A percentile compares a stretch with the other conserved stretches of the same genome.
Evolutionary conservation across 2,113 vertebrate genomes (phyloP).

Genomic region (Hiodon tergisus): DNA sequence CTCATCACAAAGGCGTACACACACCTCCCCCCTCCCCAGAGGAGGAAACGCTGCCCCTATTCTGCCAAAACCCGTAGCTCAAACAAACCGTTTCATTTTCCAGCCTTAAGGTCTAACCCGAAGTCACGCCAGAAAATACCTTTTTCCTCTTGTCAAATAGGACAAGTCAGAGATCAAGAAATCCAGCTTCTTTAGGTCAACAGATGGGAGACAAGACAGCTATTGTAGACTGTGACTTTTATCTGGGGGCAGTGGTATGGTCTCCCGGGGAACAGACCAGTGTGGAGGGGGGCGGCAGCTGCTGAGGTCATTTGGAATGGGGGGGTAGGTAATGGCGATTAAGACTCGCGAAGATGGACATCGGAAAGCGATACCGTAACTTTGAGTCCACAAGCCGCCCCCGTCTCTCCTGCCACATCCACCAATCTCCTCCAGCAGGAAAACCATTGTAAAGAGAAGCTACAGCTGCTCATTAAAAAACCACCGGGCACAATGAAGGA

Average conservation of each 20-base stretch:
- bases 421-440: slow-evolving; percentile 36
- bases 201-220: neutral
- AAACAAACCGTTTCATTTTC: neutral
- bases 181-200: no score
- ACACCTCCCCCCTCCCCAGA: neutral
- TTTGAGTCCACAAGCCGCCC: slow-evolving; percentile 51
- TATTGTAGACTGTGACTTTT: neutral
- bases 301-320: neutral
- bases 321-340: slow-evolving; percentile 49
- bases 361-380: slow-evolving; percentile 46
- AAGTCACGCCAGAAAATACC: neutral
- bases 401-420: slow-evolving; percentile 36
- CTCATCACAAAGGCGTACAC: neutral
- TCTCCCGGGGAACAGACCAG: neutral
- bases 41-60: no score
- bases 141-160: neutral
- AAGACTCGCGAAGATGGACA: slow-evolving; percentile 51
- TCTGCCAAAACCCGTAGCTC: no score
- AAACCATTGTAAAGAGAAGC: neutral
- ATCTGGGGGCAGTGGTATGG: neutral
- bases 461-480: no score
- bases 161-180: neutral
- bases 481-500: no score
- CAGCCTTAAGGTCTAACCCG: neutral
- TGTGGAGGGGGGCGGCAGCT: neutral